Conservation (phyloP, 1,140 invertebrate species). For the Bombus confusus region DNA sequence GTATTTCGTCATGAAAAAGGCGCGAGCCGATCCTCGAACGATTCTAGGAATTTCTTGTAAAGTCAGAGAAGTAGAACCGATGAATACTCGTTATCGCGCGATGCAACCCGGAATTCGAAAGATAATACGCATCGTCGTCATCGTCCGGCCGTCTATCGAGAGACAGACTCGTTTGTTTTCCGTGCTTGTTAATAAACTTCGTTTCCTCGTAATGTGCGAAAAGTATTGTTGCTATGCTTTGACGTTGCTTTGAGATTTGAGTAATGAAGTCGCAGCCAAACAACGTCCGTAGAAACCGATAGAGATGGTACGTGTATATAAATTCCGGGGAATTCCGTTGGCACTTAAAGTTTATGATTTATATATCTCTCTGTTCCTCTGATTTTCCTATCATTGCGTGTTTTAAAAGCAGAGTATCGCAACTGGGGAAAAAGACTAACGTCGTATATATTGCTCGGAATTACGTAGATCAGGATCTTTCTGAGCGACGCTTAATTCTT, state of each 20-base stretch:
- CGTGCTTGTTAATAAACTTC: neutral
- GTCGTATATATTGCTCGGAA: neutral
- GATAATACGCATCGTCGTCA: conserved; percentile 3
- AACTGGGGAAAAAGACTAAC: neutral
- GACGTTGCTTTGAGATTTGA: neutral
- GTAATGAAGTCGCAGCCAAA: no score
- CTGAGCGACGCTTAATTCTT: neutral
- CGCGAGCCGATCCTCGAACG: neutral
- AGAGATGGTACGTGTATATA: no score
- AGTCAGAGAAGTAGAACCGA: fast-evolving
- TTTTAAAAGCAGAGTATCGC: neutral
- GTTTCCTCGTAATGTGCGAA: neutral
- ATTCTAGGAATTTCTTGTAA: neutral
- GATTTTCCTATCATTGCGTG: neutral
- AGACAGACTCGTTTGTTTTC: neutral
- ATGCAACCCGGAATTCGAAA: neutral
- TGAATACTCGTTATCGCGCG: neutral
- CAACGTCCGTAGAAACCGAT: fast-evolving
- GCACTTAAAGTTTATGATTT: neutral
- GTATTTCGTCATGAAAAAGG: conserved; percentile 15
- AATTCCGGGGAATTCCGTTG: neutral
- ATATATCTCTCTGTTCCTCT: neutral
- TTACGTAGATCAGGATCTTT: neutral
- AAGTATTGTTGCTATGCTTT: no score
- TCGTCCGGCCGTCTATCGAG: neutral